phyloP scores from a whole-genome alignment of 2,113 vertebrate species.

The Perca schrenkii region DNA sequence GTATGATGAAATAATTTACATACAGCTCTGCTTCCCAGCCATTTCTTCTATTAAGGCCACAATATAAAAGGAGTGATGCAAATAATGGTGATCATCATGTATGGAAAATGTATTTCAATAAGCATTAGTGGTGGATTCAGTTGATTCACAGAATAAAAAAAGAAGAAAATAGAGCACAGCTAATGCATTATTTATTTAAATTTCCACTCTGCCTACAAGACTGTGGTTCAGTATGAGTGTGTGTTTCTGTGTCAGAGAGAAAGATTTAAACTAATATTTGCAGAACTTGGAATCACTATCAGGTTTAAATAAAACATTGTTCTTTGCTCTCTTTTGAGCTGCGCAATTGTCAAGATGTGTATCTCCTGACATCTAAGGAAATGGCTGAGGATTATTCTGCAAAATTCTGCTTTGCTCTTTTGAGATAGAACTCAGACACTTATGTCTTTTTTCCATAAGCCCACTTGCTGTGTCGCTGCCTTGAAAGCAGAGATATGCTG shows the following conservation, averaged over 20 bases:
- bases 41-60: constrained; percentile 1
- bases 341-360: constrained; percentile 35
- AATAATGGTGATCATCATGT: not conserved
- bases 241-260: not conserved
- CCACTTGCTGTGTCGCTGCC: constrained; percentile 28
- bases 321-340: constrained; percentile 40
- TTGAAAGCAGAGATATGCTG: constrained; percentile 56
- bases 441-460: constrained; percentile 30
- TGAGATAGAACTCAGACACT: constrained; percentile 31
- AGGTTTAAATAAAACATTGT: constrained; percentile 49
- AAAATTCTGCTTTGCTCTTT: constrained; percentile 59
- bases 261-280: constrained; percentile 44
- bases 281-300: constrained; percentile 31
- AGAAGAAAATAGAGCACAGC: constrained; percentile 12
- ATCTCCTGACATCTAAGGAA: constrained; percentile 54
- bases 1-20: constrained; percentile 25
- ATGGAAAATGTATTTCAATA: constrained; percentile 16
- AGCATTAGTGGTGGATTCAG: constrained; percentile 26
- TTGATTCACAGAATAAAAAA: constrained; percentile 16
- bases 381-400: constrained; percentile 40
- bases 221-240: not conserved
- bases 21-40: not conserved
- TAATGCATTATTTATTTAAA: constrained; percentile 53
- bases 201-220: constrained; percentile 31
- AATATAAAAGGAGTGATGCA: not conserved